Percentiles rank a stretch among this genome's conserved stretches.
phyloP scores from a whole-genome alignment of 2,113 vertebrate genomes.

The Antennarius striatus region DNA sequence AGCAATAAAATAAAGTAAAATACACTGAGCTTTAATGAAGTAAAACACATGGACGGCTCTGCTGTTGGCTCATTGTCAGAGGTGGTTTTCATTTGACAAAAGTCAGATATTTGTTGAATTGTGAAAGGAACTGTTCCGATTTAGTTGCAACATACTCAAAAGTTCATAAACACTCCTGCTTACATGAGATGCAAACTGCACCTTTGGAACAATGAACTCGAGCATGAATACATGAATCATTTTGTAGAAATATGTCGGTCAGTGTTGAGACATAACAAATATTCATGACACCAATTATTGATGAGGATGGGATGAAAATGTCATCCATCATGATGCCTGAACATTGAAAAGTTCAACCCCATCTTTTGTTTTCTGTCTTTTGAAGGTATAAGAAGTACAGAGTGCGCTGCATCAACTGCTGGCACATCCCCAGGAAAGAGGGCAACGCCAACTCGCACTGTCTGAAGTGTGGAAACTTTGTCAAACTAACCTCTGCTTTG shows the following conservation, averaged over 20 bases:
- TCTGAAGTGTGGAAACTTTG: constrained; percentile 81
- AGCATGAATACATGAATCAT: not conserved
- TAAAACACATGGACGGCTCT: too few species aligned
- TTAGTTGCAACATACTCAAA: too few species aligned
- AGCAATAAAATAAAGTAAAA: too few species aligned
- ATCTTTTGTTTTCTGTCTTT: not conserved
- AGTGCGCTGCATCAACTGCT: constrained; percentile 85
- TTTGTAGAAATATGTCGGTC: not conserved
- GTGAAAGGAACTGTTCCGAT: too few species aligned
- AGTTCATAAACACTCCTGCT: too few species aligned
- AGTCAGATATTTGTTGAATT: too few species aligned
- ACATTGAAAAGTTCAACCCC: not conserved
- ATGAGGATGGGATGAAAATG: not conserved
- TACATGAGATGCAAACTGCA: too few species aligned
- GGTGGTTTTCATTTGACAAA: too few species aligned
- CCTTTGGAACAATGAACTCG: too few species aligned
- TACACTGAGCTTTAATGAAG: too few species aligned
- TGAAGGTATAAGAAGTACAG: constrained; percentile 91
- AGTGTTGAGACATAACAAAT: too few species aligned
- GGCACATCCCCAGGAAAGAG: constrained; percentile 88
- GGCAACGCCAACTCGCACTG: constrained; percentile 81
- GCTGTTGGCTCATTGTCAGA: too few species aligned
- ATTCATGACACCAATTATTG: not conserved
- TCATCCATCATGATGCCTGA: not conserved
- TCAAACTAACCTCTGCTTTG: constrained; percentile 63